Conservation (phyloP, 1,140 invertebrate genomes). For the Notospermus geniculatus region DNA sequence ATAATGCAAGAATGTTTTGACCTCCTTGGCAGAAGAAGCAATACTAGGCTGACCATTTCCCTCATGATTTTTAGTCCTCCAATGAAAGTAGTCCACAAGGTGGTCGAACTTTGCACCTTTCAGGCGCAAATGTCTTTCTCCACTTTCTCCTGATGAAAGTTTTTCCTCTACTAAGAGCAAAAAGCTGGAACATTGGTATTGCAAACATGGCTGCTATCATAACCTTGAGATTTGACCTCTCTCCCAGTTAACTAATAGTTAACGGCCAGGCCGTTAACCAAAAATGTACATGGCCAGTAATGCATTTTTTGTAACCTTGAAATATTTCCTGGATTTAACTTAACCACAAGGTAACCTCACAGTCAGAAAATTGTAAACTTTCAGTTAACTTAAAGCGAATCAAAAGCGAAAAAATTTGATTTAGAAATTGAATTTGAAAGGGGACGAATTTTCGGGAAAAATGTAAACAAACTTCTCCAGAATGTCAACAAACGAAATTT, state of each 20-base stretch:
- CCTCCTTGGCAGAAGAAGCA: neutral
- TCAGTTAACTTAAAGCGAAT: too few relatives aligned
- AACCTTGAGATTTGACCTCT: conserved; percentile 2
- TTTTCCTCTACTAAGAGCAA: neutral
- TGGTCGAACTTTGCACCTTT: neutral
- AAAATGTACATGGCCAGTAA: neutral
- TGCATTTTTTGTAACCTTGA: conserved; percentile 1
- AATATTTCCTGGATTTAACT: conserved; percentile 2
- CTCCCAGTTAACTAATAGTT: conserved; percentile 1
- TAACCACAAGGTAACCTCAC: neutral
- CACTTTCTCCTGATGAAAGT: neutral
- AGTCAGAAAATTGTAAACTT: neutral
- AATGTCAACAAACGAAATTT: too few relatives aligned
- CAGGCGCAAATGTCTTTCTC: conserved; percentile 1
- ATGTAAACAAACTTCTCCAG: too few relatives aligned
- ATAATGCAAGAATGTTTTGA: conserved; percentile 5
- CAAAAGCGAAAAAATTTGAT: too few relatives aligned
- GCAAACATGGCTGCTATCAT: neutral
- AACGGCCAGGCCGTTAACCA: neutral
- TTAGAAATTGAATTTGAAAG: too few relatives aligned
- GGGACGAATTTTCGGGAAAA: too few relatives aligned
- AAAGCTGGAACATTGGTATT: neutral
- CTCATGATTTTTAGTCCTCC: neutral
- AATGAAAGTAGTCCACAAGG: neutral
- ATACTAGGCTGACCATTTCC: conserved; percentile 2